Evolutionary conservation across 1,140 invertebrate species (phyloP), one percentile per base, ranked within the genome.

Genomic region (Phymorhynchus buccinoides): DNA sequence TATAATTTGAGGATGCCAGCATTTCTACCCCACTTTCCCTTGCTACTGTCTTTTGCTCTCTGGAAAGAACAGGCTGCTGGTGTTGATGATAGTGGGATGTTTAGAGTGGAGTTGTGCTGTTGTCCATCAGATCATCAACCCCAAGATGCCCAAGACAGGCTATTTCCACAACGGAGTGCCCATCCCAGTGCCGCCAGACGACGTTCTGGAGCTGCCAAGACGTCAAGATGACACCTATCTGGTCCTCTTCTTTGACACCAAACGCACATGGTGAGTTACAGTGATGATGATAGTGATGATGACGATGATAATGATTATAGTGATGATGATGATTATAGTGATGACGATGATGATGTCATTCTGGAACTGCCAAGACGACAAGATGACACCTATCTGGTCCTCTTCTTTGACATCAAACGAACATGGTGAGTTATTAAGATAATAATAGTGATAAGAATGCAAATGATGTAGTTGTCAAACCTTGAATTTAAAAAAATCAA

Each of bases 381-480:
- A 89, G 95, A 96, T 7, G 96, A 96, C 89, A 94, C 95, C 35
- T 98, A 97, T 93, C 95, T 99, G 66, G 97, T 99, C 39, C 94
- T 98, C 0, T 99, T 99, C 93, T 99, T 99, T 93, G 98, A 99
- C 92, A 96, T 97, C 0, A 99, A 99, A 94, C 94, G 98, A 35
- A 99, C 97, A 41, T 99, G 98, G 96, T 96, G 92, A 92, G 94
- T 93, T n/a, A n/a, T n/a, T n/a, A n/a, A n/a, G n/a, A n/a, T n/a
- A n/a, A n/a, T n/a, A n/a, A n/a, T n/a, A n/a, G n/a, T n/a, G n/a
- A n/a, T n/a, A n/a, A n/a, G n/a, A n/a, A n/a, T n/a, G n/a, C n/a
- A n/a, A n/a, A n/a, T n/a, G n/a, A n/a, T n/a, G n/a, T n/a, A n/a
- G n/a, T n/a, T n/a, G n/a, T n/a, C n/a, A n/a, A n/a, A n/a, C n/a